A percentile compares a stretch with the other conserved stretches of the same genome.
Evolutionary conservation across 2,797 vertebrate genomes (phyloP).

Genomic region (Pipistrellus pygmaeus): DNA sequence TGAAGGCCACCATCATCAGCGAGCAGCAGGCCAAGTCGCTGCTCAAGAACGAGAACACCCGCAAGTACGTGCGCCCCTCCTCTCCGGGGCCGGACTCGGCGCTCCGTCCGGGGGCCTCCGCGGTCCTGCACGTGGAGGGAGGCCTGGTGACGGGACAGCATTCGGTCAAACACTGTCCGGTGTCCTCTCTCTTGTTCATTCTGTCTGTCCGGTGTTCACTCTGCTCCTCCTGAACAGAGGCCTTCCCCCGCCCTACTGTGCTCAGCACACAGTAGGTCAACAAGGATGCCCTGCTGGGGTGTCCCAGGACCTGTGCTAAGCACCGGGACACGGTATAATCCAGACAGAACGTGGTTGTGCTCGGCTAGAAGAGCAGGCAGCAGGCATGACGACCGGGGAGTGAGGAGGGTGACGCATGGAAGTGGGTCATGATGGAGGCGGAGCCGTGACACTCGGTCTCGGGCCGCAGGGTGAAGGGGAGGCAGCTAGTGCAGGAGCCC

Average conservation of each 20-base stretch:
- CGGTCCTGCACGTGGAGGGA: rapidly evolving
- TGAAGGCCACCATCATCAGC: constrained; percentile 97
- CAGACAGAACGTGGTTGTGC: neutral
- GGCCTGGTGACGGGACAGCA: neutral
- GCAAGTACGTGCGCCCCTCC: constrained; percentile 84
- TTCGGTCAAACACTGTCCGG: neutral
- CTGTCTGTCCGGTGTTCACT: neutral
- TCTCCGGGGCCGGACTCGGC: rapidly evolving
- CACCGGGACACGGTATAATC: too few species aligned
- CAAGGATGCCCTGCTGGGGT: too few species aligned
- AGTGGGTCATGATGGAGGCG: neutral
- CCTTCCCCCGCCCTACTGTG: neutral
- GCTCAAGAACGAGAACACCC: constrained; percentile 96
- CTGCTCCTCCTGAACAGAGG: too few species aligned
- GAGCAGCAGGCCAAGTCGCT: constrained; percentile 97
- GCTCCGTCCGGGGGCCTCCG: neutral
- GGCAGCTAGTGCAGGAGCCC: neutral
- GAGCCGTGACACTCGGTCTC: neutral
- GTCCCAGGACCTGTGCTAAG: neutral
- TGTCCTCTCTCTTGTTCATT: neutral
- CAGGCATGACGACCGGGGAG: neutral
- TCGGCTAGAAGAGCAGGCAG: neutral
- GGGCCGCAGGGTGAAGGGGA: neutral
- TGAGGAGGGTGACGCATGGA: neutral
- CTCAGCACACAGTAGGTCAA: neutral